Evolutionary conservation across 2,113 vertebrate genomes (phyloP), one percentile per base, ranked within the genome.

Genomic region (Copsychus sechellarum): DNA sequence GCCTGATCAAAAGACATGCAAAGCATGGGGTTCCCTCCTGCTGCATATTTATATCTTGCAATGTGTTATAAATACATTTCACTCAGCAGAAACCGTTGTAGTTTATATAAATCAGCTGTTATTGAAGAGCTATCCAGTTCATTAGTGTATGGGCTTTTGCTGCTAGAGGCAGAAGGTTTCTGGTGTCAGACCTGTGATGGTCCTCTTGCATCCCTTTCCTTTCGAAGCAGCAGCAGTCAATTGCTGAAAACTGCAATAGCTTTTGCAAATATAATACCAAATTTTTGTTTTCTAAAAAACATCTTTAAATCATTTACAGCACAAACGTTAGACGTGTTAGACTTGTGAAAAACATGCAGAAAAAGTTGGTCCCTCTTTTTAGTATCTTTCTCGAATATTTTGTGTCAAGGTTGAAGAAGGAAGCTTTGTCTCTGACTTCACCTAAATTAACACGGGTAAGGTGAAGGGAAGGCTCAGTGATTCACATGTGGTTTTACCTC

Each of bases 51-150:
- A 92, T 92, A 89, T 81, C 60, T 95, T 92, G 60, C 95, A 94
- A 67, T 96, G 93, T 93, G 93, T 97, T 95, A 95, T 93, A 95
- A 96, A 95, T 96, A 93, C 86, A 92, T 79, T 97, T 89, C 95
- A 84, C 94, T 93, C 95, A 79, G 94, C 96, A 92, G 96, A 97
- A 93, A 69, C 73, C 84, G 61, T 85, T 87, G 73, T 91, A 92
- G 95, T 72, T 92, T 96, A 84, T 95, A 95, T 95, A 95, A 96
- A 95, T 97, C 94, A 91, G 77, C 86, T 92, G 91, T 82, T 95
- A 57, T 48, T 92, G 86, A 86, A 65, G 89, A 95, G 61, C 57
- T 91, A 87, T 72, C 65, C 66, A 51, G 77, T 94, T 97, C 48
- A 60, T 89, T 93, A 91, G 57, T 48, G 53, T 51, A 31, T 61